A percentile compares a stretch with the other conserved stretches of the same genome.
These are phyloP conservation scores for Myathropa florea DNA, from an alignment of 2,888 invertebrate genomes.

Conservation along the genomic window DNA sequence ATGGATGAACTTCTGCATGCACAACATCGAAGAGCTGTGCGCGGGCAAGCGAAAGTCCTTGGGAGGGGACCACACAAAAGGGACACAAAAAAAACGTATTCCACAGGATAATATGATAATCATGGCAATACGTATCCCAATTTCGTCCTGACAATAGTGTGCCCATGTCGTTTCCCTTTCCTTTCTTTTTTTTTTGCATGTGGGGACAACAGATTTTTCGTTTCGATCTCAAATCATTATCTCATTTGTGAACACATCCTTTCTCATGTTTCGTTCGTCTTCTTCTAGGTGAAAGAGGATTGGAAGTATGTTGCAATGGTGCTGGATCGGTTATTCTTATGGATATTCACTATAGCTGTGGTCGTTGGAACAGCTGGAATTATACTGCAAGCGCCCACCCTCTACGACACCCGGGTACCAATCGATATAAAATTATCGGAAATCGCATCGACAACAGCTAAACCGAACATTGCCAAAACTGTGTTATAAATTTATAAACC, in stretches of 20 bases:
- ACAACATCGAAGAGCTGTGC: neutral
- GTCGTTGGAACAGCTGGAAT: conserved; percentile 96
- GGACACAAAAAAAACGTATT: neutral
- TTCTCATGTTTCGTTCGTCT: conserved; percentile 42
- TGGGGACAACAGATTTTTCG: conserved; percentile 27
- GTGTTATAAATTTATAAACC: conserved; percentile 78
- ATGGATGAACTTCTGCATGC: neutral
- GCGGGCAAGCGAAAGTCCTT: neutral
- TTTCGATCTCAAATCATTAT: neutral
- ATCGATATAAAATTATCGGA: conserved; percentile 94
- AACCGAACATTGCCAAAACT: conserved; percentile 84
- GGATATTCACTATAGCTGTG: conserved; percentile 98
- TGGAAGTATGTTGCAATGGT: conserved; percentile 99
- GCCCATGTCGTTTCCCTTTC: neutral
- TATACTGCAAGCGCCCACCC: conserved; percentile 95
- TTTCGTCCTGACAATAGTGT: conserved; percentile 2
- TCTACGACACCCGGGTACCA: conserved; percentile 94
- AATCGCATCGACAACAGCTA: conserved; percentile 93
- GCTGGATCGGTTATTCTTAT: conserved; percentile 96
- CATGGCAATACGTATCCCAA: conserved; percentile 18
- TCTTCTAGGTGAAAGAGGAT: conserved; percentile 93
- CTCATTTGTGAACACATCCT: neutral
- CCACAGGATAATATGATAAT: conserved; percentile 4
- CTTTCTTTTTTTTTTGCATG: neutral
- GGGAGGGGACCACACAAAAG: neutral